These are phyloP conservation scores for Macrochelys suwanniensis DNA, from an alignment of 2,797 vertebrate genomes.

Conservation along the genomic window DNA sequence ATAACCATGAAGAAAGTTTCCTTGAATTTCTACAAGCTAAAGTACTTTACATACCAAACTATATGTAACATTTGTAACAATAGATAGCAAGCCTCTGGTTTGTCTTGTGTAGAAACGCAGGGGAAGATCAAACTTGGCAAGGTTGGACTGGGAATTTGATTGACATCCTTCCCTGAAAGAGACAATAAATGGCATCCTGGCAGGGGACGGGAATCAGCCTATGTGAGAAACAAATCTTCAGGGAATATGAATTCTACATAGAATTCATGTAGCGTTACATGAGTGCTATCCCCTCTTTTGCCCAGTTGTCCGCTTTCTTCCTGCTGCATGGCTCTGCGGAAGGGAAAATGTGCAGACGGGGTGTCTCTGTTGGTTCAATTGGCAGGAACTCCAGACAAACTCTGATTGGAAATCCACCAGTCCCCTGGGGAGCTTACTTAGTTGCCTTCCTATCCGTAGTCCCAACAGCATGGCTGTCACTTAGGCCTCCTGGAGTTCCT, in stretches of 20 bases:
- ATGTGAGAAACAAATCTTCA: neutral
- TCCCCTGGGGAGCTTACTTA: neutral
- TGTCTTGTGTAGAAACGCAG: neutral
- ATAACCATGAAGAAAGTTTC: neutral
- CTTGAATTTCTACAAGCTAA: neutral
- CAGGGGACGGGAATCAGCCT: neutral
- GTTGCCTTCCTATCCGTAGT: neutral
- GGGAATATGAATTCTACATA: neutral
- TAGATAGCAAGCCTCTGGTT: neutral
- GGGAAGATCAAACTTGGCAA: neutral
- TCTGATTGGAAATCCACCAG: neutral
- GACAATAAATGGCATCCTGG: neutral
- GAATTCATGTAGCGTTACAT: too few relatives aligned
- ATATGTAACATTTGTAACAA: accelerated
- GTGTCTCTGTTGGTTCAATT: neutral
- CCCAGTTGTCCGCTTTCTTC: neutral
- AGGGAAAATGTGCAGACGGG: neutral
- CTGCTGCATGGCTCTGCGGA: neutral
- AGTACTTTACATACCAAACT: neutral
- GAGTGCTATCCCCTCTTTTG: neutral
- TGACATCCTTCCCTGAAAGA: neutral
- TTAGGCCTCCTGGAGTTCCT: neutral
- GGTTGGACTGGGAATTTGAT: neutral
- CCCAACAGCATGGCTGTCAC: neutral
- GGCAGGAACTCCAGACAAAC: neutral